A percentile compares a stretch with the other conserved stretches of the same genome.
These are phyloP conservation scores for Eugnorisma glareosa DNA, from an alignment of 2,888 invertebrate species.

Conservation along the genomic window DNA sequence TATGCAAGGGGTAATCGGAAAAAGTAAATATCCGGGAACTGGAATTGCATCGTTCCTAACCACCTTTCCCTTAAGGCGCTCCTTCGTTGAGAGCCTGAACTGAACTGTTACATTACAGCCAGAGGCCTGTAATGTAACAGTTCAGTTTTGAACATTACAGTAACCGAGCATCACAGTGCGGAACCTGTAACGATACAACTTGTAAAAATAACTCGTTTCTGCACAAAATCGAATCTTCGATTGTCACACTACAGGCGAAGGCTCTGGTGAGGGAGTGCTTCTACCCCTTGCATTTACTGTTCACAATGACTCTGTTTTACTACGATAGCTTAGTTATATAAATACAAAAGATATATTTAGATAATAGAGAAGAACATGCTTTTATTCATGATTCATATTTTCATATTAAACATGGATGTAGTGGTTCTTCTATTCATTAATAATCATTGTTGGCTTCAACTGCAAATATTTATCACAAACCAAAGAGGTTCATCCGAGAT, in stretches of 20 bases:
- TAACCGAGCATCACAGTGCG: not conserved
- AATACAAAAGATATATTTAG: not conserved
- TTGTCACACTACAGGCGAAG: not conserved
- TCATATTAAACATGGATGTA: conserved; percentile 31
- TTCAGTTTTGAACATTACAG: not conserved
- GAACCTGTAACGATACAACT: not conserved
- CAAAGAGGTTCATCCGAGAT: not conserved
- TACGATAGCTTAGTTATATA: not conserved
- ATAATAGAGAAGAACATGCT: conserved; percentile 4
- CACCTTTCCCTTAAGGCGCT: not conserved
- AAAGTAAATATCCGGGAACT: not conserved
- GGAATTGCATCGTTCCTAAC: not conserved
- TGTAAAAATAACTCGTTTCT: not conserved
- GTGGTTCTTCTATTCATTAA: conserved; percentile 40
- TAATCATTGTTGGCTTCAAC: conserved; percentile 16
- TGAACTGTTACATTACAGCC: too few relatives aligned
- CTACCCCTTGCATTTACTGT: not conserved
- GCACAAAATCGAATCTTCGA: not conserved
- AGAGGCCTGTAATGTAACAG: not conserved
- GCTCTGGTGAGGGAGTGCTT: not conserved
- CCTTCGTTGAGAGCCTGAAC: too few relatives aligned
- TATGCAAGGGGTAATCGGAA: not conserved
- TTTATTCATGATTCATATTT: conserved; percentile 55
- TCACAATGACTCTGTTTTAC: not conserved
- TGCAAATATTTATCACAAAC: not conserved